Percentiles rank a stretch among this genome's conserved stretches.
Conservation (phyloP, 2,113 vertebrate genomes). For the Pelusios castaneus region DNA sequence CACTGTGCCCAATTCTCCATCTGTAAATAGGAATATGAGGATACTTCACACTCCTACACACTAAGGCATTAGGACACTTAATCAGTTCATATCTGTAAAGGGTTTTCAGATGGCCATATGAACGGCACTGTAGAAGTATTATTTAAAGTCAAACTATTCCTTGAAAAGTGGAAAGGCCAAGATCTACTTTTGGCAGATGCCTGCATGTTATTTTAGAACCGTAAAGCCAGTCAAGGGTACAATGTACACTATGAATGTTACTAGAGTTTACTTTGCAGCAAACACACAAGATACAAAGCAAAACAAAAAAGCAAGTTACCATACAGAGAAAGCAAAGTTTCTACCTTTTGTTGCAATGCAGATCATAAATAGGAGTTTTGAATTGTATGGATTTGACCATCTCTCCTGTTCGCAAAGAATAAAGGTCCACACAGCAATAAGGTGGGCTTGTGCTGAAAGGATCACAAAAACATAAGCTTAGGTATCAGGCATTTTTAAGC, state of each 20-base stretch:
- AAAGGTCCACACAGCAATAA: slow-evolving; percentile 95
- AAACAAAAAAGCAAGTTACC: too few relatives aligned
- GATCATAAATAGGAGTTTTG: slow-evolving; percentile 97
- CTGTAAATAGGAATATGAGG: neutral
- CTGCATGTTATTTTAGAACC: neutral
- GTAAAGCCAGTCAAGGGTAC: neutral
- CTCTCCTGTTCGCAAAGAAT: slow-evolving; percentile 93
- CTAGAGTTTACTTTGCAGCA: neutral
- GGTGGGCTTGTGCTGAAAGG: slow-evolving; percentile 89
- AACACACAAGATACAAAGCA: neutral
- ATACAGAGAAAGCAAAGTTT: neutral
- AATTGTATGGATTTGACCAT: slow-evolving; percentile 99
- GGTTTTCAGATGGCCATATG: slow-evolving; percentile 1
- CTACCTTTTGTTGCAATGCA: slow-evolving; percentile 96
- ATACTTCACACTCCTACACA: neutral
- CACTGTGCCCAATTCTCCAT: neutral
- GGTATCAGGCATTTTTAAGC: neutral
- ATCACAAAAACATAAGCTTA: neutral
- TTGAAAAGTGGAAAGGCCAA: neutral
- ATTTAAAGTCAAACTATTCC: neutral
- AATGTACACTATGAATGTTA: neutral
- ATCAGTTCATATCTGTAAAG: slow-evolving; percentile 7
- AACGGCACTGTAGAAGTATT: neutral
- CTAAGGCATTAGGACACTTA: neutral
- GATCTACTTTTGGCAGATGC: neutral